Base-by-base conservation (phyloP, 2,113 vertebrate genomes). In the Platycercus adscitus region DNA sequence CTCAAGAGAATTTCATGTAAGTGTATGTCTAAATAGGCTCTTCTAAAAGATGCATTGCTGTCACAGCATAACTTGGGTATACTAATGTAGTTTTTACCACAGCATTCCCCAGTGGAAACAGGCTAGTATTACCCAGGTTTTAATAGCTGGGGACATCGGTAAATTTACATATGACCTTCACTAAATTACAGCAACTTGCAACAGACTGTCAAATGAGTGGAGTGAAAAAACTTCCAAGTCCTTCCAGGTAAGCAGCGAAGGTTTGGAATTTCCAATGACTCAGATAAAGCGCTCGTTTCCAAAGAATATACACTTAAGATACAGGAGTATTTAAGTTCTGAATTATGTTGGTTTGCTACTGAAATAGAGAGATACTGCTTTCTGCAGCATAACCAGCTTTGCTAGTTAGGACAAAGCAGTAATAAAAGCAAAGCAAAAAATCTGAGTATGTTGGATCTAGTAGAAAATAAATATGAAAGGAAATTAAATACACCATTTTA, bases 131-230 rank as follows among this genome's bases (percentile, higher is more conserved):
- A 47, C 39, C 43, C 82, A 73, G 24, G 49, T 72, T 80, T 89
- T 65, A 87, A 76, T 53, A 75, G 70, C 10, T 3, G 53, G 39
- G 65, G 61, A 81, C 33, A 46, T 5, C 9, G 47, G 88, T 93
- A 86, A 92, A 92, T 92, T 95, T 93, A 91, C 93, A 84, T 76
- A 52, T 1, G n/a, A 93, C 84, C 93, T 95, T 88, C 65, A 41
- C 61, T 79, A 65, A 96, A 93, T 68, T 61, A 69, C 88, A 93
- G 44, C 72, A 86, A 93, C 52, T 39, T 85, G 78, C 75, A 88
- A 88, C 4, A 39, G 69, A 70, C 72, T 71, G 26, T 31, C 60
- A 81, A 92, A 84, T 39, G 31, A 84, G 85, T 88, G 71, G 33
- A 90, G 58, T 4, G 44, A 76, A 81, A 90, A 88, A 93, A 64